phyloP scores from a whole-genome alignment of 2,113 vertebrate genomes.

The Sapayoa aenigma region DNA sequence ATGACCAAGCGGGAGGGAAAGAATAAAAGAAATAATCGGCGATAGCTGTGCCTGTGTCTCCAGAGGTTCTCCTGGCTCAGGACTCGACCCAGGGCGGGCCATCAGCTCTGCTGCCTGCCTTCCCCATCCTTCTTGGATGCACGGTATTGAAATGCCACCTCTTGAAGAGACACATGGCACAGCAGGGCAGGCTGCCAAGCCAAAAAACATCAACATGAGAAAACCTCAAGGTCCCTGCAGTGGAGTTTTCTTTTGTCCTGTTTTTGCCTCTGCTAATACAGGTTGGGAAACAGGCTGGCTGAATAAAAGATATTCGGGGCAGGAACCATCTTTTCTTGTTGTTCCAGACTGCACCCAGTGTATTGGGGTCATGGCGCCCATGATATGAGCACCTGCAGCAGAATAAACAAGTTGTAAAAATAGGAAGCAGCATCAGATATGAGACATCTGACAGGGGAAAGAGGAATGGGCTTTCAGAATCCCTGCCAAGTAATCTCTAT shows the following conservation, averaged over 20 bases:
- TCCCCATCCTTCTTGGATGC: neutral
- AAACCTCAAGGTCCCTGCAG: neutral
- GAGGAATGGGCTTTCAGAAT: neutral
- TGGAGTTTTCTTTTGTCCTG: neutral
- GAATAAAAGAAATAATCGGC: slow-evolving; percentile 7
- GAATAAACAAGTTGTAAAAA: neutral
- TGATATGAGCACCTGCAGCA: rapidly evolving
- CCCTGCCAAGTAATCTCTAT: neutral
- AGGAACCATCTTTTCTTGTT: neutral
- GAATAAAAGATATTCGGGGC: neutral
- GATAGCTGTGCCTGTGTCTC: neutral
- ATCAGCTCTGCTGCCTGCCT: neutral
- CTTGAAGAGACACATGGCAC: neutral
- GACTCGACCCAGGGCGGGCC: neutral
- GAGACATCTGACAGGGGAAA: neutral
- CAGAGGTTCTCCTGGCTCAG: slow-evolving; percentile 11
- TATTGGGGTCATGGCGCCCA: neutral
- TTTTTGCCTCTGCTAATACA: neutral
- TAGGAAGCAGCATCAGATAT: neutral
- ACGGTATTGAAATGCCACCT: neutral
- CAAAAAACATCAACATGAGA: neutral
- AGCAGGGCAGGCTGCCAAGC: slow-evolving; percentile 7
- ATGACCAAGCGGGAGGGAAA: slow-evolving; percentile 30
- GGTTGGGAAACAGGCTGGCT: neutral
- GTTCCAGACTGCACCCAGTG: neutral